These are phyloP conservation scores for Heliangelus exortis DNA, from an alignment of 2,797 vertebrate species.

Conservation along the genomic window DNA sequence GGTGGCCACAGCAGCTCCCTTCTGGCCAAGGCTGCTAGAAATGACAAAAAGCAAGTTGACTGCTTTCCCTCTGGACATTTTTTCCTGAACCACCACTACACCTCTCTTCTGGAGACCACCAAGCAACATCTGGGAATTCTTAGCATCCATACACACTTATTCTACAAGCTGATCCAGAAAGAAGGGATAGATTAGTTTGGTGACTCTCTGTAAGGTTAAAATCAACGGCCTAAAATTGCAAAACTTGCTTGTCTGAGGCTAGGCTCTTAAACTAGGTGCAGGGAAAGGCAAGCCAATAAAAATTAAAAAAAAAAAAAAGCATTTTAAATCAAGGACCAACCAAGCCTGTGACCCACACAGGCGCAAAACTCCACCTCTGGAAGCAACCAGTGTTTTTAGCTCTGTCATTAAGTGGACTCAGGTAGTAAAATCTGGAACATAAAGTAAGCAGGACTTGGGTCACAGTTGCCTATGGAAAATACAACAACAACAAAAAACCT, in stretches of 20 bases:
- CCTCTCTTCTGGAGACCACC: neutral
- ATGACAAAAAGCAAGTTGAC: neutral
- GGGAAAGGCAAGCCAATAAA: neutral
- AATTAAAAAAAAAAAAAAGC: neutral
- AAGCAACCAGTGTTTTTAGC: neutral
- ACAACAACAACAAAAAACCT: neutral
- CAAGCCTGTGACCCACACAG: neutral
- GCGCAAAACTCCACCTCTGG: neutral
- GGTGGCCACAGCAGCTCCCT: neutral
- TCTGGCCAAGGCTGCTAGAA: neutral
- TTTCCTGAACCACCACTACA: neutral
- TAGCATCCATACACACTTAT: neutral
- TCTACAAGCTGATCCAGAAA: neutral
- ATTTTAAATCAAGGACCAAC: neutral
- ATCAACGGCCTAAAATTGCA: neutral
- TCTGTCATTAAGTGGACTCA: neutral
- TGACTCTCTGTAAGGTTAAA: neutral
- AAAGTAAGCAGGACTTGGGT: neutral
- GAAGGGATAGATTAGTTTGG: neutral
- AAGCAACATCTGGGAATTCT: neutral
- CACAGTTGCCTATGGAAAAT: neutral
- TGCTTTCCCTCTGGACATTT: neutral
- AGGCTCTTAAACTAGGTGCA: neutral
- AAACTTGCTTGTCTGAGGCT: neutral
- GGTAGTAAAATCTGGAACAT: neutral